A percentile compares a stretch with the other conserved stretches of the same genome.
Conservation (phyloP, 2,113 vertebrate genomes). For the Gobio gobio region DNA sequence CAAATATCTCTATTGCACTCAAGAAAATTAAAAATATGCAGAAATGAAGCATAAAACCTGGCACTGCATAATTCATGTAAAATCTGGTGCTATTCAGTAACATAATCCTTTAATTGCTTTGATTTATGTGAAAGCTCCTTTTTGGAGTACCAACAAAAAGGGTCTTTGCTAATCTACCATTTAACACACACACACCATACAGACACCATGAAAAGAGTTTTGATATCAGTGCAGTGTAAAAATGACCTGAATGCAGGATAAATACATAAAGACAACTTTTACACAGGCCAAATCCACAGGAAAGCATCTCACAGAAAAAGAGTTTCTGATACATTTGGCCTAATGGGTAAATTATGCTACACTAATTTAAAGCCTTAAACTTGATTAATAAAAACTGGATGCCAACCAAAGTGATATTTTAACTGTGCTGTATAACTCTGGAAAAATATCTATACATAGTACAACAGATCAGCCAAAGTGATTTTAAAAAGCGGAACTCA, state of each 20-base stretch:
- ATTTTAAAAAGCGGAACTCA: conserved; percentile 47
- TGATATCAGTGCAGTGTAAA: background rate
- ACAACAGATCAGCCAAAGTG: conserved; percentile 29
- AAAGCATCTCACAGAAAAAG: background rate
- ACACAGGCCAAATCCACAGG: background rate
- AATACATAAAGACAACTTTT: background rate
- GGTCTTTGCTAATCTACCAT: conserved; percentile 53
- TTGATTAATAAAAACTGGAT: conserved; percentile 4
- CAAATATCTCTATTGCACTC: conserved; percentile 19
- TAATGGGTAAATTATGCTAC: background rate
- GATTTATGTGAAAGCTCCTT: conserved; percentile 70
- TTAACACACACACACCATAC: conserved; percentile 61
- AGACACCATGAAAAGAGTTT: conserved; percentile 17
- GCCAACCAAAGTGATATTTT: background rate
- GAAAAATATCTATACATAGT: conserved; percentile 3
- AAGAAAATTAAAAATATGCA: conserved; percentile 33
- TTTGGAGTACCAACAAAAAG: conserved; percentile 42
- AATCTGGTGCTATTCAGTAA: conserved; percentile 62
- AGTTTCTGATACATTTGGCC: background rate
- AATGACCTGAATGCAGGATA: conserved; percentile 12
- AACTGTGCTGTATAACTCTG: background rate
- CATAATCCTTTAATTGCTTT: conserved; percentile 73
- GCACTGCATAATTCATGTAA: conserved; percentile 61
- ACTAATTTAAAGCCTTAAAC: background rate
- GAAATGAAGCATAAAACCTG: conserved; percentile 33